Evolutionary conservation across 2,797 vertebrate genomes (phyloP).

Genomic region (Sylvilagus floridanus): DNA sequence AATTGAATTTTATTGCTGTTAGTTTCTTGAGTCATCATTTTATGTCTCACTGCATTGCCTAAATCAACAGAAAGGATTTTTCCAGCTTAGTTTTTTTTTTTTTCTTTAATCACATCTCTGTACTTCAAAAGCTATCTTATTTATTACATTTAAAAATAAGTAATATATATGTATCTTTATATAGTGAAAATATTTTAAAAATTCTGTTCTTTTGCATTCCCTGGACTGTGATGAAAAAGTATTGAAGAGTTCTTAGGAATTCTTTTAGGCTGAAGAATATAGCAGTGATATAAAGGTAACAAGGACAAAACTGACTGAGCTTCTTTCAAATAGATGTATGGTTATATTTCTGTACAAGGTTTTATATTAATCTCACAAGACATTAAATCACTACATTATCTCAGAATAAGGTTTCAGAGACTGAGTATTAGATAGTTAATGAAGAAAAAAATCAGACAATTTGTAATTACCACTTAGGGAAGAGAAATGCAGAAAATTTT

Average conservation of each 20-base stretch:
- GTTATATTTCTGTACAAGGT: background rate
- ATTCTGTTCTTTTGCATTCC: background rate
- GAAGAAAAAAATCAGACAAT: background rate
- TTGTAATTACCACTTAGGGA: background rate
- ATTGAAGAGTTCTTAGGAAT: background rate
- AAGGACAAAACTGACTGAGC: background rate
- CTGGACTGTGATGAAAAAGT: background rate
- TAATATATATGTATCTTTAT: background rate
- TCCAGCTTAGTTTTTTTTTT: background rate
- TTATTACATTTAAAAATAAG: background rate
- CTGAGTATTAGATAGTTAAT: background rate
- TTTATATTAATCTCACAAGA: background rate
- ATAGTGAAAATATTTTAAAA: background rate
- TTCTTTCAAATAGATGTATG: background rate
- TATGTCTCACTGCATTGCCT: conserved; percentile 41
- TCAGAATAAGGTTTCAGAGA: background rate
- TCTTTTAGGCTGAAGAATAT: background rate
- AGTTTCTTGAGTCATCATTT: conserved; percentile 68
- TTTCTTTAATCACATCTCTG: background rate
- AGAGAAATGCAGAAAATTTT: background rate
- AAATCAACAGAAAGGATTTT: conserved; percentile 44
- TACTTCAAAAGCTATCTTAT: background rate
- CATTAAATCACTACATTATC: background rate
- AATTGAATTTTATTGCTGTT: conserved; percentile 63
- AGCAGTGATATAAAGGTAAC: background rate